phyloP scores from a whole-genome alignment of 2,888 invertebrate species.

The Eristalis tenax region DNA sequence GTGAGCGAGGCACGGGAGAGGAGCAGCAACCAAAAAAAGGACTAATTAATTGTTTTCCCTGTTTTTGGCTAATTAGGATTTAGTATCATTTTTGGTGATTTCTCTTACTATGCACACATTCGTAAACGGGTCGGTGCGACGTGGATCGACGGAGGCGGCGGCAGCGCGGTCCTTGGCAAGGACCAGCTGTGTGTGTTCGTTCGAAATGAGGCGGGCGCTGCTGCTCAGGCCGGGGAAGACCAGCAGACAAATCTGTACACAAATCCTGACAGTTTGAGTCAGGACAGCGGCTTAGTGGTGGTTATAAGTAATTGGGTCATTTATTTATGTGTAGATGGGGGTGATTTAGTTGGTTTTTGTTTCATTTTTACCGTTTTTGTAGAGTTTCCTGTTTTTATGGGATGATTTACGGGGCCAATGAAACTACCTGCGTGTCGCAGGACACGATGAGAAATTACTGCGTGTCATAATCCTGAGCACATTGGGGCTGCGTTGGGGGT shows the following conservation, averaged over 20 bases:
- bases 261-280: conserved; percentile 44
- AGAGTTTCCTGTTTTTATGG: conserved; percentile 26
- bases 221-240: background rate
- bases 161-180: background rate
- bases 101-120: conserved; percentile 55
- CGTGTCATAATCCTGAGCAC: conserved; percentile 45
- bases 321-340: conserved; percentile 39
- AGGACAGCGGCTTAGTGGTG: conserved; percentile 10
- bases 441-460: conserved; percentile 58
- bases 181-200: conserved; percentile 46
- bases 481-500: background rate
- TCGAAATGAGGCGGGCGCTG: background rate
- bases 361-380: background rate
- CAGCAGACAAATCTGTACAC: conserved; percentile 32
- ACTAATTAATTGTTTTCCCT: conserved; percentile 70
- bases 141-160: background rate
- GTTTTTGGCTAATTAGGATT: conserved; percentile 66
- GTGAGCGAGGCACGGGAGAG: background rate
- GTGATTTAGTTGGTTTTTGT: conserved; percentile 31
- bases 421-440: conserved; percentile 67
- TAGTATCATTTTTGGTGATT: conserved; percentile 65
- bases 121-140: background rate
- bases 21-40: background rate
- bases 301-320: conserved; percentile 59
- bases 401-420: conserved; percentile 59